phyloP scores from a whole-genome alignment of 2,797 vertebrate genomes.

The Dicrostonyx torquatus region DNA sequence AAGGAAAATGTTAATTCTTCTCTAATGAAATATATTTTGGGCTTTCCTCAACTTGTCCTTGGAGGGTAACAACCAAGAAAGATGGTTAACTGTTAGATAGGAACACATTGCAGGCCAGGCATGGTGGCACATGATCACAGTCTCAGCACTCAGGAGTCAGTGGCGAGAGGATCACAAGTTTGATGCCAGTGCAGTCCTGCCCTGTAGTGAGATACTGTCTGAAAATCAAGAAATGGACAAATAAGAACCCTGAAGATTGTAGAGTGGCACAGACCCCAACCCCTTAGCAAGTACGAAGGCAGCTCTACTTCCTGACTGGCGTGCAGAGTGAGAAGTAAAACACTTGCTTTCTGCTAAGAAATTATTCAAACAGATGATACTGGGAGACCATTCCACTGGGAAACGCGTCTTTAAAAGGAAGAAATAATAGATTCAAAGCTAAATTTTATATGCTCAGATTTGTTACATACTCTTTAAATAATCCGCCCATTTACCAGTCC shows the following conservation, averaged over 20 bases:
- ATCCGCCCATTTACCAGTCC: neutral
- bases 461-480: slow-evolving; percentile 4
- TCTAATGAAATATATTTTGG: neutral
- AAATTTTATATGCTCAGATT: neutral
- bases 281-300: neutral
- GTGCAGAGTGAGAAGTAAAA: neutral
- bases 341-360: slow-evolving; percentile 11
- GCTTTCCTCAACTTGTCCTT: slow-evolving; percentile 16
- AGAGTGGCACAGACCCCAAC: neutral
- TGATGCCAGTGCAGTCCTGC: neutral
- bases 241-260: neutral
- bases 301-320: neutral
- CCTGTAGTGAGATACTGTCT: neutral
- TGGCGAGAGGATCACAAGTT: too few species aligned
- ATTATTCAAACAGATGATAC: slow-evolving; percentile 26
- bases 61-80: neutral
- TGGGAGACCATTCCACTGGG: neutral
- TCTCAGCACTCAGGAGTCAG: neutral
- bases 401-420: neutral
- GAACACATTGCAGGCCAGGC: neutral
- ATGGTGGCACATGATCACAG: neutral
- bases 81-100: neutral
- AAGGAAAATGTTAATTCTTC: neutral
- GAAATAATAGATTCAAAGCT: slow-evolving; percentile 12
- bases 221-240: neutral